A percentile compares a stretch with the other conserved stretches of the same genome.
Conservation (phyloP, 2,797 vertebrate species). For the Austrolebias charrua region DNA sequence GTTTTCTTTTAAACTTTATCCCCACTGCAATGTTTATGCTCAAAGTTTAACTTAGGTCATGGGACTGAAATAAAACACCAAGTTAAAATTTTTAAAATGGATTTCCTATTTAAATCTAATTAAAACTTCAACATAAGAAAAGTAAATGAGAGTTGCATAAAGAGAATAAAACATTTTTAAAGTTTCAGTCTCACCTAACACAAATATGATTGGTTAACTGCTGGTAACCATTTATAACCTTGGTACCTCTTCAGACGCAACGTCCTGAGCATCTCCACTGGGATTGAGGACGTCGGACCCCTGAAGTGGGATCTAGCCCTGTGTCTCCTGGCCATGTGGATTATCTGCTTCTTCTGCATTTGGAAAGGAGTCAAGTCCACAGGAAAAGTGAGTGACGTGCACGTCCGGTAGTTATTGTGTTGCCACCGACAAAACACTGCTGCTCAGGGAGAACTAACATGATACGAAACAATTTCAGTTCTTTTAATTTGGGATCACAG, state of each 20-base stretch:
- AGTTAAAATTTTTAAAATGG: too few species aligned
- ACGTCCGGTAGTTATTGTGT: constrained; percentile 52
- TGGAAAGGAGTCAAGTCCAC: constrained; percentile 99
- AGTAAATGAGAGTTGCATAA: too few species aligned
- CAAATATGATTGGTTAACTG: too few species aligned
- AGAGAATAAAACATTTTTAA: too few species aligned
- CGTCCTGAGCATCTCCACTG: constrained; percentile 89
- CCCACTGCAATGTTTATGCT: constrained; percentile 4
- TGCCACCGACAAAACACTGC: constrained; percentile 52
- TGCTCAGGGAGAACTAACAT: constrained; percentile 45
- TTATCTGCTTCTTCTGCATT: constrained; percentile 99
- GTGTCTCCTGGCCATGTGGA: constrained; percentile 94
- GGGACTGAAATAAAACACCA: constrained; percentile 3
- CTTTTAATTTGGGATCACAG: constrained; percentile 27
- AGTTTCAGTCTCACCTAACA: too few species aligned
- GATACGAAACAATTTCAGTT: constrained; percentile 41
- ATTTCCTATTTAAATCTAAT: constrained; percentile 14
- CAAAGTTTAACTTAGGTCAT: background rate
- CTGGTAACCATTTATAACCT: constrained; percentile 22
- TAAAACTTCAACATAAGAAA: background rate
- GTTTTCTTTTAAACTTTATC: constrained; percentile 13
- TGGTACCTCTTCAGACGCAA: constrained; percentile 81
- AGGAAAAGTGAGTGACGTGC: constrained; percentile 87
- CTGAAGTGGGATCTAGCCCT: constrained; percentile 97
- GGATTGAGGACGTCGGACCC: constrained; percentile 89